phyloP scores from a whole-genome alignment of 2,797 vertebrate species.

The Sebastiscus tertius region DNA sequence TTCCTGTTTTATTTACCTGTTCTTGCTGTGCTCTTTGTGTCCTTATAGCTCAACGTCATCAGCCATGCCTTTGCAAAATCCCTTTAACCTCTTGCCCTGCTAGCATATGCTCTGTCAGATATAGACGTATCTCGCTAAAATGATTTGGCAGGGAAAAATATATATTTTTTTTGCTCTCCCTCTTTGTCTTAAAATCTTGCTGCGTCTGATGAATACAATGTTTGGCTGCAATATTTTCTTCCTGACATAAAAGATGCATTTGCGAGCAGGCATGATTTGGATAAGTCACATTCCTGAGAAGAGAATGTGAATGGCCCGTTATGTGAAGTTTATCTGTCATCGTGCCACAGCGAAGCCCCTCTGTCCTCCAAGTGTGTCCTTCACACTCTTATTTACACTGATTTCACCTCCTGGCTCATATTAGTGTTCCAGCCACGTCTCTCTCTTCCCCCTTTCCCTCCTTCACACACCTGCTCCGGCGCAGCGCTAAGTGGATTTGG shows the following conservation, averaged over 20 bases:
- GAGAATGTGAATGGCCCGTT: neutral
- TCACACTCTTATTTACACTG: conserved; percentile 67
- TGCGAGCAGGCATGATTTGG: neutral
- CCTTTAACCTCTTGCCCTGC: conserved; percentile 37
- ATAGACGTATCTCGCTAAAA: conserved; percentile 39
- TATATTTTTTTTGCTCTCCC: neutral
- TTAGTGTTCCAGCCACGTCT: conserved; percentile 78
- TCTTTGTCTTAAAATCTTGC: conserved; percentile 6
- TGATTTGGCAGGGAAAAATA: conserved; percentile 24
- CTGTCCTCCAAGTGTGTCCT: conserved; percentile 58
- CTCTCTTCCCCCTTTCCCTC: conserved; percentile 31
- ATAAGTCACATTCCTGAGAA: neutral
- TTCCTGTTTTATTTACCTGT: conserved; percentile 24
- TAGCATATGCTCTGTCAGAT: conserved; percentile 49
- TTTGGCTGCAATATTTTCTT: conserved; percentile 23
- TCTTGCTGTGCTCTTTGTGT: conserved; percentile 16
- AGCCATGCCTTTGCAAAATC: conserved; percentile 14
- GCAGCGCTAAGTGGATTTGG: conserved; percentile 72
- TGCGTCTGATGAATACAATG: neutral
- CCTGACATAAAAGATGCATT: conserved; percentile 25
- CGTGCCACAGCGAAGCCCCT: conserved; percentile 1
- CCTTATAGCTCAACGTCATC: conserved; percentile 6
- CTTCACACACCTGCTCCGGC: conserved; percentile 59
- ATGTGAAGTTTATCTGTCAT: conserved; percentile 13
- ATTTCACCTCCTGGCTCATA: conserved; percentile 55